Base-by-base conservation (phyloP, 2,797 vertebrate species). In the Petrocephalus schoutedeni region DNA sequence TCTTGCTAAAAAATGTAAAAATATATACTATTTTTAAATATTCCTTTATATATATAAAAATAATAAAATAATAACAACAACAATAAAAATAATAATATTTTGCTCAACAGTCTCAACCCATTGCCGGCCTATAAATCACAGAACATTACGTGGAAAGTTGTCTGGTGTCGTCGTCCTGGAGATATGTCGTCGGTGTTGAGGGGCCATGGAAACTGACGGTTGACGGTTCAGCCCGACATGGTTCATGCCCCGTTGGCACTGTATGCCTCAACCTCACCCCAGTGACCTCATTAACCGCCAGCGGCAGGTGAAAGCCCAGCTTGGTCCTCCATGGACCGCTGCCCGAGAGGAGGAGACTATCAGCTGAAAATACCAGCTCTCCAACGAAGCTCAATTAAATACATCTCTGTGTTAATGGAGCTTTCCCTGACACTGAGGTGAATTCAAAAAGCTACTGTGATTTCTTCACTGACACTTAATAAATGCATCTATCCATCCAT, bases 221-320 rank as follows among this genome's bases (percentile, higher is more conserved):
- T 3, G 21, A 0, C n/a, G 10, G 9, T 51, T 85, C 28, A 12
- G 53, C 9, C n/a, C 53, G 6, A 7, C n/a, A 6, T 16, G 56
- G 32, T 36, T 45, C 57, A 53, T 32, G 14, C 19, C 41, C 8
- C 45, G 59, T 49, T 41, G 57, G 36, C 41, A 19, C 19, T 16
- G 32, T 3, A 32, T 2, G 54, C 77, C 58, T 88, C 80, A 6
- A 7, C n/a, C 57, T 84, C 41, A 64, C 77, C 77, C 77, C 41
- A 16, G 14, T 53, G 77, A 88, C 57, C 80, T 64, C 80, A 88
- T 88, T 61, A 88, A 84, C 45, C 57, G 14, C 41, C 41, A 19
- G 28, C 19, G 45, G 61, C 14, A 23, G 64, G 49, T 21, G 7
- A 4, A 54, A 21, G 28, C 86, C n/a, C 86, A 19, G 83, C 8